phyloP scores from a whole-genome alignment of 2,797 vertebrate genomes.

The Urosaurus nigricauda region DNA sequence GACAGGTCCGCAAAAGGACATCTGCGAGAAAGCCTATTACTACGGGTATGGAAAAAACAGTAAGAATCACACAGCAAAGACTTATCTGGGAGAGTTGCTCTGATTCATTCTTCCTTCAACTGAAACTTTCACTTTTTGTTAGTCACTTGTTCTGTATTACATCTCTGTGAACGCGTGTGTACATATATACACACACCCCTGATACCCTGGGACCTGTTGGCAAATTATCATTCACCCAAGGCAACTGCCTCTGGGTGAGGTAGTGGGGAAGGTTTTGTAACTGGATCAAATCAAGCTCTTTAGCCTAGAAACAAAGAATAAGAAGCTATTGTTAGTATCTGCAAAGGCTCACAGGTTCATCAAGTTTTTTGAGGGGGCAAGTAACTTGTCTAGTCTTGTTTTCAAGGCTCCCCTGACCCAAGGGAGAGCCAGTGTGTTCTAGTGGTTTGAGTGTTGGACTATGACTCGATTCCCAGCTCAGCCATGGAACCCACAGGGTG shows the following conservation, averaged over 20 bases:
- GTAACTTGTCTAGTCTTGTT: not conserved
- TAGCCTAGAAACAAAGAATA: not conserved
- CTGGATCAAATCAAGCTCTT: not conserved
- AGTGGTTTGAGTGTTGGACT: no score
- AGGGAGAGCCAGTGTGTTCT: no score
- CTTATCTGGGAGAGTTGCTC: not conserved
- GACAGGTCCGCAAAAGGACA: not conserved
- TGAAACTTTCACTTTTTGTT: not conserved
- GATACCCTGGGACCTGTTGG: not conserved
- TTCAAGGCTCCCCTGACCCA: not conserved
- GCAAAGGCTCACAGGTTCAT: not conserved
- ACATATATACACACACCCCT: not conserved
- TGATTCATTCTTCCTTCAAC: not conserved
- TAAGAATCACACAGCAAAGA: not conserved
- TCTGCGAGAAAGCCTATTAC: not conserved
- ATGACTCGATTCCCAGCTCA: no score
- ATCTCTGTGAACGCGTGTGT: not conserved
- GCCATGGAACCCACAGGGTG: no score
- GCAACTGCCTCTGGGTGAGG: not conserved
- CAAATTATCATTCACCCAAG: not conserved
- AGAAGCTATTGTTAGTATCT: not conserved
- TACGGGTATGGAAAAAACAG: not conserved
- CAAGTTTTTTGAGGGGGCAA: not conserved
- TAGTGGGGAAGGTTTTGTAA: not conserved
- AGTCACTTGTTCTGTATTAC: not conserved